Percentiles rank a stretch among this genome's conserved stretches.
Evolutionary conservation across 1,140 invertebrate genomes (phyloP).

Genomic region (Adoxophyes honmai): DNA sequence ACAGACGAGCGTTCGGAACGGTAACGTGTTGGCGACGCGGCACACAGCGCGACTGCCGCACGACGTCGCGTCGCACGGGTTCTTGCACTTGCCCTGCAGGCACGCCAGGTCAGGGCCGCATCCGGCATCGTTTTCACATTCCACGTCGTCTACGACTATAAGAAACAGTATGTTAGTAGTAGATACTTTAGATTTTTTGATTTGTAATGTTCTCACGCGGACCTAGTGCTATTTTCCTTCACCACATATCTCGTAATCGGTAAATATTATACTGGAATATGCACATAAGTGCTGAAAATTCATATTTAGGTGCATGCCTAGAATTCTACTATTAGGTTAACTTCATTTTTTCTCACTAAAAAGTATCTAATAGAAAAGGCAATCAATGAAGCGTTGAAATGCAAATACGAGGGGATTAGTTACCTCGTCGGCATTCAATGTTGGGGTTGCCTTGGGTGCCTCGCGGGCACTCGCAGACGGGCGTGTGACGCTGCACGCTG

Average conservation of each 20-base stretch:
- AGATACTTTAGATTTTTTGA: no score
- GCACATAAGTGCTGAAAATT: no score
- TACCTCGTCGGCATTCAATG: conserved; percentile 80
- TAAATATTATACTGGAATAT: no score
- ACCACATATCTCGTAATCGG: no score
- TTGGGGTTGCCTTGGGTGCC: conserved; percentile 89
- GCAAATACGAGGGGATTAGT: no score
- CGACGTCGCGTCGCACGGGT: conserved; percentile 89
- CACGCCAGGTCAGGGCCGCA: conserved; percentile 91
- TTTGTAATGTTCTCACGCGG: no score
- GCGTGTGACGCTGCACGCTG: conserved; percentile 85
- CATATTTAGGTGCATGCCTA: no score
- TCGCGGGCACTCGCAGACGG: conserved; percentile 89
- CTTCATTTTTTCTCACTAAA: no score
- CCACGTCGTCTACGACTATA: conserved; percentile 76
- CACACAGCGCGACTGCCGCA: conserved; percentile 90
- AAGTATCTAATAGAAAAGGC: no score
- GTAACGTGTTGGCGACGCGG: conserved; percentile 89
- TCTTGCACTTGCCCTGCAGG: conserved; percentile 87
- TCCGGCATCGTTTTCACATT: conserved; percentile 89
- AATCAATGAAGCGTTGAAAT: no score
- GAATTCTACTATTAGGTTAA: no score
- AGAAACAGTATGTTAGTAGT: conserved; percentile 40
- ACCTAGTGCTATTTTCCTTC: no score
- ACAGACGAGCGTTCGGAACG: conserved; percentile 91